Evolutionary conservation across 2,113 vertebrate species (phyloP).

Genomic region (Xenopus tropicalis): UCB_Xtro_10.0 CM004446.2:94806501-94807000

Average conservation of each 20-base stretch:
- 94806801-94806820: slow-evolving; percentile 35
- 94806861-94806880: too few species aligned
- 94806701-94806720: slow-evolving; percentile 65
- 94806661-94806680: slow-evolving; percentile 62
- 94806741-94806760: slow-evolving; percentile 57
- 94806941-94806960: too few species aligned
- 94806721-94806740: slow-evolving; percentile 59
- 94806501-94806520: slow-evolving; percentile 80
- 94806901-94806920: too few species aligned
- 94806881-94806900: too few species aligned
- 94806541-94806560: slow-evolving; percentile 56
- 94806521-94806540: slow-evolving; percentile 58
- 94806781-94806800: slow-evolving; percentile 56
- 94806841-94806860: too few species aligned
- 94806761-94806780: slow-evolving; percentile 55
- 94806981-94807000: too few species aligned
- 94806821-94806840: too few species aligned
- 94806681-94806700: slow-evolving; percentile 65
- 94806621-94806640: slow-evolving; percentile 62
- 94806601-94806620: slow-evolving; percentile 58
- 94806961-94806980: too few species aligned
- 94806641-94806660: slow-evolving; percentile 68
- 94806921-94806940: too few species aligned
- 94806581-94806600: slow-evolving; percentile 59
- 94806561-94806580: slow-evolving; percentile 63